Evolutionary conservation across 2,113 vertebrate species (phyloP), one percentile per base, ranked within the genome.

Genomic region (Acanthisitta chloris): DNA sequence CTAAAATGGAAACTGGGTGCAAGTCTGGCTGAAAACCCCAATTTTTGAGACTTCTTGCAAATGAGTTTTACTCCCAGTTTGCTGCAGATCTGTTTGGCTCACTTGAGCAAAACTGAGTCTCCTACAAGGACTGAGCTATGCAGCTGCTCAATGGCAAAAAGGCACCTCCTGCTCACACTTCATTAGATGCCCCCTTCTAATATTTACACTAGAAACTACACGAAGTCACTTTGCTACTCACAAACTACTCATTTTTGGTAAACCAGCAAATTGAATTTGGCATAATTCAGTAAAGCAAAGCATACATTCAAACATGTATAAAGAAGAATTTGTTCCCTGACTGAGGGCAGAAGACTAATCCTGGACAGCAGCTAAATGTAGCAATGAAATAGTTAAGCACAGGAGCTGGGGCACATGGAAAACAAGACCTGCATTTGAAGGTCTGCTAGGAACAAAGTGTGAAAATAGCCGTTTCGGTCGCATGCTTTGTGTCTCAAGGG

Each of bases 81-180:
- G 54, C 66, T 74, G 79, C 57, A 76, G 57, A 40, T 52, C 29
- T 14, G 15, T 74, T 79, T 12, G 2, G 52, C 80, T 92, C 62
- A 48, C 26, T 14, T 0, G 1, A 89, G 55, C 64, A 58, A 64
- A 80, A 54, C 2, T 6, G 16, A 36, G 7, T 20, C 51, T 89
- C 42, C 78, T 45, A 25, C 51, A 62, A 88, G 59, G 76, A 62
- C 67, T 48, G 38, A 88, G 36, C 45, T 42, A 43, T 40, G 54
- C 16, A 55, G 29, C 19, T 64, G 49, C 82, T 92, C 83, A 58
- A 3, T 46, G 31, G 66, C 66, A 79, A 52, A 76, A 79, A 86
- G 80, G 55, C 67, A 95, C 36, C 71, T 91, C 80, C 91, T 93
- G 79, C 92, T 85, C 67, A 79, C 78, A n/a, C 67, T 85, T 93